Conservation (phyloP, 2,797 vertebrate genomes). For the Melanogrammus aeglefinus region DNA sequence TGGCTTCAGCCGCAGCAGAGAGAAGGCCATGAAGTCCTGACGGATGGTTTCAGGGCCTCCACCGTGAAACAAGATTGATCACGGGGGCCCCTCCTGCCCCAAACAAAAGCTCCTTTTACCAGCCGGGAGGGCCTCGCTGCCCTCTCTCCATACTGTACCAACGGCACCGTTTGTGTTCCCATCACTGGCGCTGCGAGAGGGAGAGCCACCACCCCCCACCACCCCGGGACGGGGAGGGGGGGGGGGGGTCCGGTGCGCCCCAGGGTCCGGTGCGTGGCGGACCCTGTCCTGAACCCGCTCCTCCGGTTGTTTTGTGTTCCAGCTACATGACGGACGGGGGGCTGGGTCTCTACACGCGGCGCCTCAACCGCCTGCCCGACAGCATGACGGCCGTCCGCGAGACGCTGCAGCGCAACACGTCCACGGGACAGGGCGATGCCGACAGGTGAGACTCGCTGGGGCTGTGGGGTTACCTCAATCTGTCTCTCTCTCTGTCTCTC, state of each 20-base stretch:
- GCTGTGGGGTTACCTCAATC: neutral
- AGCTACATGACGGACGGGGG: slow-evolving; percentile 97
- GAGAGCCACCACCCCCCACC: too few species aligned
- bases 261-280: too few species aligned
- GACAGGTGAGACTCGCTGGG: slow-evolving; percentile 80
- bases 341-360: slow-evolving; percentile 87
- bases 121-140: slow-evolving; percentile 4
- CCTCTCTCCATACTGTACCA: neutral
- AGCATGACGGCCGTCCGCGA: slow-evolving; percentile 90
- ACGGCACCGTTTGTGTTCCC: neutral
- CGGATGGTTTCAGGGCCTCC: slow-evolving; percentile 37
- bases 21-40: slow-evolving; percentile 20
- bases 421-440: slow-evolving; percentile 87
- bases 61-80: slow-evolving; percentile 34
- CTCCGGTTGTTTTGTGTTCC: slow-evolving; percentile 10
- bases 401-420: slow-evolving; percentile 82
- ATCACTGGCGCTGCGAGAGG: neutral
- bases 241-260: too few species aligned
- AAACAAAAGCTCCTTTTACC: slow-evolving; percentile 30
- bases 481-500: too few species aligned
- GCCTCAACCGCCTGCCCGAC: slow-evolving; percentile 88
- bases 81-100: slow-evolving; percentile 23
- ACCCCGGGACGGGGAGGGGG: too few species aligned
- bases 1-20: neutral
- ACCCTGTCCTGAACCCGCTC: too few species aligned